Base-by-base conservation (phyloP, 92 coral and sea anemone genomes). In the Zoanthus gigantus region DNA sequence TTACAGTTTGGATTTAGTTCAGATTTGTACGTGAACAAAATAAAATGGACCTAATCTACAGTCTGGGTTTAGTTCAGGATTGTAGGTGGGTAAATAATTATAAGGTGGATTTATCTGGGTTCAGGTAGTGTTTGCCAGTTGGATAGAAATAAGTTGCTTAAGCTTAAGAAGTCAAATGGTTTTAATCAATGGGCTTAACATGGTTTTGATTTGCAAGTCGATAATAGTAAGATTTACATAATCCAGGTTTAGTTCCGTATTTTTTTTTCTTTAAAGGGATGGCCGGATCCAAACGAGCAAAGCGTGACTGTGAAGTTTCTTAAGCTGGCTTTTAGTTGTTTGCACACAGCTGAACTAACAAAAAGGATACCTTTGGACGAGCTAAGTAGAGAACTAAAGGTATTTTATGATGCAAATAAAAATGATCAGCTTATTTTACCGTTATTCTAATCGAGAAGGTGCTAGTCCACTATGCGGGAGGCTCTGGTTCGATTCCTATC, bases 201-300 rank as follows among this genome's bases (percentile, higher is more conserved):
- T 15, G 29, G 69, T 7, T 63, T 0, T 63, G 29, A 63, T 63
- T 15, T 53, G 58, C 7, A 53, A 53, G 4, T 1, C 58, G 58
- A 53, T 53, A 53, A 53, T 2, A 53, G 29, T 15, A 15, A n/a
- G 69, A 63, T n/a, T 15, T 63, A 63, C 69, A 63, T n/a, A 63
- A 15, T 63, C 29, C 0, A n/a, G 32, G 10, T 66, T 7, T 66
- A 66, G 32, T 7, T 50, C 16, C 32, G n/a, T 9, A 16, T 65
- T 60, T 63, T 37, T 63, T 8, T 2, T 18, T 11, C 47, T 11
- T 63, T 61, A 0, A 58, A 79, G 84, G 84, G 73, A 79, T 79
- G 84, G 84, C 84, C 84, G 0, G 57, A 79, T 60, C 84, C 73
- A n/a, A 23, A 79, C 17, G 58, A 79, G 34, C 84, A 79, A 63